Conservation (phyloP, 2,888 invertebrate genomes). For the Leucophenga montana region DNA sequence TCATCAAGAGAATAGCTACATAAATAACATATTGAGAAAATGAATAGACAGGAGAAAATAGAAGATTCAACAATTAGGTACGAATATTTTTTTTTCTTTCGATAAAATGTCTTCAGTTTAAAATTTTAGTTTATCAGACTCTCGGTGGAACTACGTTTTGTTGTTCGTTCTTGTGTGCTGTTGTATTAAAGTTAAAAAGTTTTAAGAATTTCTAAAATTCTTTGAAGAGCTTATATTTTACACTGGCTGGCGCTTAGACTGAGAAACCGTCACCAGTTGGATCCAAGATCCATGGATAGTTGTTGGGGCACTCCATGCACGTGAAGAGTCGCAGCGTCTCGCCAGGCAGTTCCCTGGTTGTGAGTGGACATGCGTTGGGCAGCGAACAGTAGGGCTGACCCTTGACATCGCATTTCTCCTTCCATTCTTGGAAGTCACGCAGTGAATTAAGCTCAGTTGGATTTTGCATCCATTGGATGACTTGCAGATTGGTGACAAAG, state of each 20-base stretch:
- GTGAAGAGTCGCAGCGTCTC: constrained; percentile 94
- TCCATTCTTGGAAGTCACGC: constrained; percentile 95
- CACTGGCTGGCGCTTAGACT: constrained; percentile 74
- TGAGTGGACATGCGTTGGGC: constrained; percentile 92
- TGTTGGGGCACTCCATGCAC: constrained; percentile 96
- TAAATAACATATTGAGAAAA: constrained; percentile 17
- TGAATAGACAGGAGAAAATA: constrained; percentile 19
- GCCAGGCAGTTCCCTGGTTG: constrained; percentile 91
- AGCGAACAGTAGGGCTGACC: constrained; percentile 94
- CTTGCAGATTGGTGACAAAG: constrained; percentile 92
- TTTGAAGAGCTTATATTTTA: constrained; percentile 37
- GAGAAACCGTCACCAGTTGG: constrained; percentile 95
- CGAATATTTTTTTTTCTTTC: constrained; percentile 42
- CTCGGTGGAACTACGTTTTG: constrained; percentile 72
- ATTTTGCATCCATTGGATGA: constrained; percentile 97
- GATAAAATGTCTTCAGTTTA: constrained; percentile 14
- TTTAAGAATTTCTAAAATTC: constrained; percentile 42
- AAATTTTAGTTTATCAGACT: constrained; percentile 71
- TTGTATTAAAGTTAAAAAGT: constrained; percentile 38
- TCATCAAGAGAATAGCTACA: not conserved
- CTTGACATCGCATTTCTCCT: constrained; percentile 94
- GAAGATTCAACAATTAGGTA: constrained; percentile 43
- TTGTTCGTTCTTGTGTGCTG: constrained; percentile 56
- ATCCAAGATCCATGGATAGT: constrained; percentile 95
- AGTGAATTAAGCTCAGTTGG: constrained; percentile 90